Conservation (phyloP, 2,113 vertebrate species). For the Stegastes partitus region DNA sequence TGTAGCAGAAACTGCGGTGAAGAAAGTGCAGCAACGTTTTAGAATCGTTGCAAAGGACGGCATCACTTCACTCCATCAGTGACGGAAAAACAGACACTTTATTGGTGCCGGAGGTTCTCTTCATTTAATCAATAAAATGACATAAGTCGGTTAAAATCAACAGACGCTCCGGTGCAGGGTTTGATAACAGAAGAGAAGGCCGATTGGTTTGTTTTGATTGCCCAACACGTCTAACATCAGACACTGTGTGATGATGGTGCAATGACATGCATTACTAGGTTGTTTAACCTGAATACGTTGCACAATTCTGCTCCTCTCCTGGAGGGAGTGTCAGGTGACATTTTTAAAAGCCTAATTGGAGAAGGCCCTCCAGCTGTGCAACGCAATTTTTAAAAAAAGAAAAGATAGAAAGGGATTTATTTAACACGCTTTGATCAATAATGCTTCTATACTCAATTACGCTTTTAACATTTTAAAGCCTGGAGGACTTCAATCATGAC, state of each 20-base stretch:
- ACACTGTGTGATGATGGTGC: background rate
- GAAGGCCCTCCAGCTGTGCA: background rate
- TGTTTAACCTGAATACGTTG: constrained; percentile 56
- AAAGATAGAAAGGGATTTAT: background rate
- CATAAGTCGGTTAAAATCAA: too few species aligned
- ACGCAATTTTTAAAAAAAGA: background rate
- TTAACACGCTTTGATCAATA: background rate
- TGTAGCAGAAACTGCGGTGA: constrained; percentile 13
- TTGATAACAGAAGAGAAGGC: too few species aligned
- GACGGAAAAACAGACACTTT: background rate
- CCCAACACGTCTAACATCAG: background rate
- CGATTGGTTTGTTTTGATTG: too few species aligned
- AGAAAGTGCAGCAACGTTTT: background rate
- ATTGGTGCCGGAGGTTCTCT: too few species aligned
- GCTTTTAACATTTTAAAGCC: background rate
- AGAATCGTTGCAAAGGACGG: background rate
- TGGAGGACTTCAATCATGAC: background rate
- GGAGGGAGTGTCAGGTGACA: constrained; percentile 34
- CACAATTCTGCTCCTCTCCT: constrained; percentile 14
- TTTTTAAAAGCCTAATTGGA: background rate
- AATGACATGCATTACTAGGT: background rate
- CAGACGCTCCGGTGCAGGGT: too few species aligned
- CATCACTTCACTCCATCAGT: background rate
- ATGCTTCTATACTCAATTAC: background rate
- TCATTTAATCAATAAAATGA: background rate